A percentile compares a stretch with the other conserved stretches of the same genome.
phyloP scores from a whole-genome alignment of 2,113 vertebrate genomes.

The Cyanoderma ruficeps region DNA sequence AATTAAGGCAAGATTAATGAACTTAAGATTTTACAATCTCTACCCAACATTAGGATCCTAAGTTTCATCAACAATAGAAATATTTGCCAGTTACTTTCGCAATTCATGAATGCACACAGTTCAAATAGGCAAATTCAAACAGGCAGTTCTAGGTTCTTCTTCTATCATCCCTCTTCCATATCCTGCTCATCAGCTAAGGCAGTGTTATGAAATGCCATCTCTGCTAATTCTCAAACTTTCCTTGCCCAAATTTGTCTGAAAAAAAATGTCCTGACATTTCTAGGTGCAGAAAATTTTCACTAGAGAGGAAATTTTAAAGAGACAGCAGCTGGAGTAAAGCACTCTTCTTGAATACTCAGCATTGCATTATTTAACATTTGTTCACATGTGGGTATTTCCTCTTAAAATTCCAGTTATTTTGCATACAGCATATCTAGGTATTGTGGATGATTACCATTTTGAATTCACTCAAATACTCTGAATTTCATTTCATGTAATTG shows the following conservation, averaged over 20 bases:
- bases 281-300: background rate
- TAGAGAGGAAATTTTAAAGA: background rate
- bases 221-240: background rate
- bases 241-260: background rate
- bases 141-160: background rate
- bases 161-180: background rate
- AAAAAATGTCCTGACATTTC: background rate
- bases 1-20: background rate
- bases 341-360: background rate
- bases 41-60: background rate
- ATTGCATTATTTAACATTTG: background rate
- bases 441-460: background rate
- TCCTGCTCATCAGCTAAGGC: background rate
- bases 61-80: background rate
- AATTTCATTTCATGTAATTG: background rate
- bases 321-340: background rate
- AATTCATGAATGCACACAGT: background rate
- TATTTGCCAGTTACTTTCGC: background rate
- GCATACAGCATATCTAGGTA: background rate
- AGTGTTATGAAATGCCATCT: background rate
- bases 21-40: background rate
- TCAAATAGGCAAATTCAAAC: background rate
- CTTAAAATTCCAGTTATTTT: background rate
- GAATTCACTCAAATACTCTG: background rate
- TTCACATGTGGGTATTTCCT: background rate